These are phyloP conservation scores for Seriola aureovittata DNA, from an alignment of 2,113 vertebrate genomes.

Conservation along the genomic window DNA sequence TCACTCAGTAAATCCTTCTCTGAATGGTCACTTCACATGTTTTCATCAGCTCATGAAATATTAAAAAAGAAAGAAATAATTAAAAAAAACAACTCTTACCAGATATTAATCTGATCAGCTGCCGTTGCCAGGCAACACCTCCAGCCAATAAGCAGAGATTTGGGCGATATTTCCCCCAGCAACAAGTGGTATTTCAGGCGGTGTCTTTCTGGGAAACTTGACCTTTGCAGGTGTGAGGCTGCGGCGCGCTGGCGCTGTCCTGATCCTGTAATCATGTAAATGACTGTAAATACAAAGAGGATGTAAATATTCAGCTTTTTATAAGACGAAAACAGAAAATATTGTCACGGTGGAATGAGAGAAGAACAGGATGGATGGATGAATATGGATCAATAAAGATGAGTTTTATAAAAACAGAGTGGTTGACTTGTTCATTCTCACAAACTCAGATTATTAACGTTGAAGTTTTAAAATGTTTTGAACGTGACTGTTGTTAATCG, in stretches of 20 bases:
- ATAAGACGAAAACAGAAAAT: constrained; percentile 54
- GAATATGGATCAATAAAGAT: constrained; percentile 69
- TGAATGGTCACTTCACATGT: background rate
- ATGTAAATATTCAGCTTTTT: constrained; percentile 77
- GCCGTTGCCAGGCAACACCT: constrained; percentile 67
- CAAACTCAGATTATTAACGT: too few relatives aligned
- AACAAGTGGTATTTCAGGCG: constrained; percentile 36
- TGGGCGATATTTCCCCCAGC: constrained; percentile 20
- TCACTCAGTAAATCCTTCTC: background rate
- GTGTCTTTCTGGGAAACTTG: background rate
- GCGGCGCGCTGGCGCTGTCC: background rate
- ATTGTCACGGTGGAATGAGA: background rate
- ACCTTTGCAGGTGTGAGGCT: constrained; percentile 28
- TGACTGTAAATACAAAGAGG: constrained; percentile 71
- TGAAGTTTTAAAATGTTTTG: too few relatives aligned
- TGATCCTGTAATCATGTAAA: constrained; percentile 52
- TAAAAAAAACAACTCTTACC: constrained; percentile 21
- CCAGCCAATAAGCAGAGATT: constrained; percentile 20
- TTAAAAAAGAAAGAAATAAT: constrained; percentile 29
- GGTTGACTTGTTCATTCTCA: background rate
- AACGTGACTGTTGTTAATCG: too few relatives aligned
- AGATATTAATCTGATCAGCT: constrained; percentile 49
- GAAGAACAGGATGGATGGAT: constrained; percentile 1
- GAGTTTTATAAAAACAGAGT: constrained; percentile 57
- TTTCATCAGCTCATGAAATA: constrained; percentile 33